Base-by-base conservation (phyloP, 2,888 invertebrate genomes). In the Eucera pruinosa region DNA sequence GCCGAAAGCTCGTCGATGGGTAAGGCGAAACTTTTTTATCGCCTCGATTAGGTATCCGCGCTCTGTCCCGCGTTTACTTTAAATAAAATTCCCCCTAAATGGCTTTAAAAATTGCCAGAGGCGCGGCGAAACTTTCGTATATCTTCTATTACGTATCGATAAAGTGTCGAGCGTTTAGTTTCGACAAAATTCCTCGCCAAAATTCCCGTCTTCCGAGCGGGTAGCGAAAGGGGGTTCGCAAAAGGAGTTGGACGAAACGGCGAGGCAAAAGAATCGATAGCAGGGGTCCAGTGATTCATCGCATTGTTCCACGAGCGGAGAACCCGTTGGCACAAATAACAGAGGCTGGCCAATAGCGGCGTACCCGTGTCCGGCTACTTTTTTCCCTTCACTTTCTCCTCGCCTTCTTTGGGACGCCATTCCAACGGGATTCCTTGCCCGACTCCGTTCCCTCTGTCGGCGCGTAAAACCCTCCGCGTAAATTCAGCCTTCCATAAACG, bases 401-500 rank as follows among this genome's bases (percentile, higher is more conserved):
- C 39, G 47, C 79, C 71, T 66, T 69, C 71, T 78, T 67, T 20
- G 60, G 54, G 58, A 45, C 68, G 36, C 39, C 43, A 30, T 57
- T 76, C 72, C 66, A 78, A 58, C 70, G 75, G 69, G 83, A 81
- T 79, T 77, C 58, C 61, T 58, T 39, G 61, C n/a, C n/a, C 52
- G 52, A 54, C 65, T 45, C 45, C 15, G 73, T 62, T 67, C 47
- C 65, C 58, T 78, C 60, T 78, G 78, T 68, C 69, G 70, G 60
- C 61, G 47, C 43, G 2, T 11, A 33, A 33, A 4, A 11, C 9
- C 45, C 45, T 54, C 39, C 57, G 65, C 79, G 71, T 70, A 82
- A 78, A 85, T 78, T 54, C 74, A 69, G 39, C 48, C 64, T 76
- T 61, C 84, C 83, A 72, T 84, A 82, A 70, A 62, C 45, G 82